phyloP scores from a whole-genome alignment of 2,797 vertebrate species.

The Gymnothorax reevesii region DNA sequence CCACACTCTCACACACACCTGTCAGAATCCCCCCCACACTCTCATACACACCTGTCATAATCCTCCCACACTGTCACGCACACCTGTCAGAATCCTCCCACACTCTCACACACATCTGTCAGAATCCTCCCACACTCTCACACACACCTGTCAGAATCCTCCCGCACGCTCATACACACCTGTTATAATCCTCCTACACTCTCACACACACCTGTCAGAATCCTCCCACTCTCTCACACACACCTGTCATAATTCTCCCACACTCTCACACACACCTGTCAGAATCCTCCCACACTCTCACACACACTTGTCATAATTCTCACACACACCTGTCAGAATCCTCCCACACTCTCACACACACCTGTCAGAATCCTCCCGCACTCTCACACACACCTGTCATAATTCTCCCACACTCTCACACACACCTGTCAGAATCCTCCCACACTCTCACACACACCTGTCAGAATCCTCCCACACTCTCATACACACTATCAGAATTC shows the following conservation, averaged over 20 bases:
- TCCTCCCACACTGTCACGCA: no score
- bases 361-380: neutral
- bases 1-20: no score
- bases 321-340: neutral
- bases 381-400: neutral
- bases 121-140: no score
- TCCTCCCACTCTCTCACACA: no score
- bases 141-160: no score
- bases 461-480: neutral
- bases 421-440: neutral
- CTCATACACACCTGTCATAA: no score
- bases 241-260: slow-evolving; percentile 19
- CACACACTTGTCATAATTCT: slow-evolving; percentile 9
- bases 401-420: neutral
- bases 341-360: neutral
- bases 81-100: no score
- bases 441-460: neutral
- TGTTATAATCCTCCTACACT: no score
- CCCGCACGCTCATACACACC: no score
- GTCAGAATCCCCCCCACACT: no score
- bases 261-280: slow-evolving; percentile 21
- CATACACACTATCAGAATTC: neutral
- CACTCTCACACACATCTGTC: no score
- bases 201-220: no score
- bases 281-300: slow-evolving; percentile 16